Base-by-base conservation (phyloP, 2,797 vertebrate genomes). In the Pampus argenteus region DNA sequence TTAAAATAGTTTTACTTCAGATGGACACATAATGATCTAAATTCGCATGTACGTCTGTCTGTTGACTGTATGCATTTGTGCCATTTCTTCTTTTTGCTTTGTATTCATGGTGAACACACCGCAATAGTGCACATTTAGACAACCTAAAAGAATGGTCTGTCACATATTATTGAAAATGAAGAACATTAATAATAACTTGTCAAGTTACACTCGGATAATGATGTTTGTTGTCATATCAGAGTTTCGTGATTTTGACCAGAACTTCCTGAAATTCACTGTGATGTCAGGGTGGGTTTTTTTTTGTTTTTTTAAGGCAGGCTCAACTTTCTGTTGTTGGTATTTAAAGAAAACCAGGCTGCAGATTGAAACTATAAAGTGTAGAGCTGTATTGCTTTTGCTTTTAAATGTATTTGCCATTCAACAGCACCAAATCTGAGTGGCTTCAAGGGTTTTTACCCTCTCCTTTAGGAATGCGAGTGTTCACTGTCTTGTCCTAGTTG, bases 141-240 rank as follows among this genome's bases (percentile, higher is more conserved):
- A 29, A 63, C 18, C 42, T 20, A 44, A 23, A 44, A 18, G 13
- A 44, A 20, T 58, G 9, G 36, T 49, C 13, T 31, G 11, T 20
- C 48, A 44, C 44, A 51, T 36, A 9, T 56, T 23, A 23, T 34
- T 17, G 6, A 49, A 28, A 71, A 51, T 36, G 40, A 54, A 44
- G 22, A 50, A 29, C 61, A 62, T 64, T 57, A 40, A 71, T 61
- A 22, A 65, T 42, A 59, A 31, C 54, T 45, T 40, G 52, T 52
- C 40, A 59, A 20, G 22, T 40, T 78, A 50, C 55, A 26, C 8
- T 55, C 7, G 2, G 23, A 50, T 61, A n/a, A 38, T 50, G 1
- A 26, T 59, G 47, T 55, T 48, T 25, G 20, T 65, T 82, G 71
- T 82, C 67, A 60, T 75, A 56, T 68, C 59, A 68, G 54, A 47